phyloP scores from a whole-genome alignment of 1,140 invertebrate species.

The Scylla paramamosain region DNA sequence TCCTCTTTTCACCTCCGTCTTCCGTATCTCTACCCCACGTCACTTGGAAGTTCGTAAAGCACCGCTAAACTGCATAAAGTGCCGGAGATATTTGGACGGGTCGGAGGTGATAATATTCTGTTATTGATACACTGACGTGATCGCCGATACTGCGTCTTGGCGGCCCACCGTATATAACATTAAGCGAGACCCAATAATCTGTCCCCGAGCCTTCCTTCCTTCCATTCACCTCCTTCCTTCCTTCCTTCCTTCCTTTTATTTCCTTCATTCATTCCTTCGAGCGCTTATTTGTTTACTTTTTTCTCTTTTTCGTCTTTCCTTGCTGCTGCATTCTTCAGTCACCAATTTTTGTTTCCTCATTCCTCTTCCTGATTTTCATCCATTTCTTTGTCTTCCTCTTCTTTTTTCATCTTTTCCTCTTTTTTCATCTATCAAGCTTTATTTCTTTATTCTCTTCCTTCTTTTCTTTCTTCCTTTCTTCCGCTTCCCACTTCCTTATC shows the following conservation, averaged over 20 bases:
- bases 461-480: background rate
- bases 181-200: slow-evolving; percentile 5
- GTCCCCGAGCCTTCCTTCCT: background rate
- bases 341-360: too few species aligned
- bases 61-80: background rate
- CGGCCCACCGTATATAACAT: background rate
- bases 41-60: too few species aligned
- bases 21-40: background rate
- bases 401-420: background rate
- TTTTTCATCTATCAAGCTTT: too few species aligned
- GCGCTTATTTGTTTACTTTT: background rate
- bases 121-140: background rate
- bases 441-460: background rate
- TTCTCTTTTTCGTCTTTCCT: background rate
- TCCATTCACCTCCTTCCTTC: background rate
- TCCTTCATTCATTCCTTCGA: too few species aligned
- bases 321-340: too few species aligned
- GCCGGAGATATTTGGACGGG: background rate
- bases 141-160: background rate
- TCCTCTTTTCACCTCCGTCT: background rate
- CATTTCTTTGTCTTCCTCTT: background rate
- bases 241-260: too few species aligned
- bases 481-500: background rate
- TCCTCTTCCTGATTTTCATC: too few species aligned
- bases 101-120: background rate